Base-by-base conservation (phyloP, 1,140 invertebrate genomes). In the Mesaphorura yosii region DNA sequence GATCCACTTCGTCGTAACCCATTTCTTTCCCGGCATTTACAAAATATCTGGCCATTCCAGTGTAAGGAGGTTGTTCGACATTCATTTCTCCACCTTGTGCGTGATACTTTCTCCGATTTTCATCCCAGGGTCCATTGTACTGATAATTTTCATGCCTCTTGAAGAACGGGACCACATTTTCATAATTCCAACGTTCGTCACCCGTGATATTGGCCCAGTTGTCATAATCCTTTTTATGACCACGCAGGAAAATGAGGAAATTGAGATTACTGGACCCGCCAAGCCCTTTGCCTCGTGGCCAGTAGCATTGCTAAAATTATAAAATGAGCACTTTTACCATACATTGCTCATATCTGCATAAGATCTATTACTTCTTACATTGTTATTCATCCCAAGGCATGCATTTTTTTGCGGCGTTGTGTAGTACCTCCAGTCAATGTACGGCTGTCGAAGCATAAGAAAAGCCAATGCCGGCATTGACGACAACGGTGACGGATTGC, bases 231-330 rank as follows among this genome's bases (percentile, higher is more conserved):
- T 42, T 20, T 7, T 23, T 10, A 51, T 41, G 39, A 12, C 48
- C 48, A 3, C 48, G 31, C 15, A 41, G 20, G 20, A 34, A 48
- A 31, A 48, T 48, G 28, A 48, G 31, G 28, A 48, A 48, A 19
- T 48, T 48, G 14, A 48, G 37, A 37, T 48, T 48, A 1, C 81
- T 82, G 15, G 77, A 78, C 2, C 90, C 90, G 7, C 90, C 90
- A 5, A 88, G 66, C 28, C 84, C 81, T 68, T 82, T 84, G 4
- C 78, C 84, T 25, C 82, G 69, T 0, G 84, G 81, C 80, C 81
- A 83, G 51, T 70, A 71, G 55, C 81, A 83, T 10, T 67, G 67
- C 23, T 73, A 68, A 10, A 39, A 44, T 22, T 41, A 5, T 7
- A 41, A 41, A 12, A 41, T 10, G n/a, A 10, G 31, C n/a, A 10